A percentile compares a stretch with the other conserved stretches of the same genome.
These are phyloP conservation scores for Tachysurus vachellii DNA, from an alignment of 2,113 vertebrate genomes.

Conservation along the genomic window DNA sequence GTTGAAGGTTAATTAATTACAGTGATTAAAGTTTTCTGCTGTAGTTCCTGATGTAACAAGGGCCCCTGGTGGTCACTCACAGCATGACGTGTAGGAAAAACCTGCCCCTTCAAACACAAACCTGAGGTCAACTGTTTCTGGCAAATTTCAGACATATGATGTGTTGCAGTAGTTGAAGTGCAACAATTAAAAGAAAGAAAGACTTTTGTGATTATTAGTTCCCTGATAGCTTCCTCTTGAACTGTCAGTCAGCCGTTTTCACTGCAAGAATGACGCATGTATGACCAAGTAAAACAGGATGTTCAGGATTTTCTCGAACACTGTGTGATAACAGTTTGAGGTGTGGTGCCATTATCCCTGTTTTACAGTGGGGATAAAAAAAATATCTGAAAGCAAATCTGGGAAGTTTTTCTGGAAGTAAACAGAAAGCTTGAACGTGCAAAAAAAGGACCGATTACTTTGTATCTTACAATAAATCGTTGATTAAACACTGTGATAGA, in stretches of 20 bases:
- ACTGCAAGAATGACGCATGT: neutral
- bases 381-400: neutral
- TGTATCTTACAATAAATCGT: neutral
- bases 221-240: neutral
- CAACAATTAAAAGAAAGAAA: neutral
- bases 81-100: neutral
- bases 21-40: neutral
- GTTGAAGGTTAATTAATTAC: neutral
- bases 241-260: no score
- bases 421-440: neutral
- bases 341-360: neutral
- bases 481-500: neutral
- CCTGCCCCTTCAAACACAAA: neutral
- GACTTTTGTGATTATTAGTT: neutral
- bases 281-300: neutral
- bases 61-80: conserved; percentile 51
- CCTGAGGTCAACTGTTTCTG: neutral
- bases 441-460: neutral
- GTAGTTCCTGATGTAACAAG: conserved; percentile 39
- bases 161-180: neutral
- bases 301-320: neutral
- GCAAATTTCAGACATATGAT: neutral
- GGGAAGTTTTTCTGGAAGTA: neutral
- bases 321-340: neutral
- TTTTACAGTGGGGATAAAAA: neutral